Evolutionary conservation across 2,888 invertebrate species (phyloP).

Genomic region (Ommatoiulus sabulosus): DNA sequence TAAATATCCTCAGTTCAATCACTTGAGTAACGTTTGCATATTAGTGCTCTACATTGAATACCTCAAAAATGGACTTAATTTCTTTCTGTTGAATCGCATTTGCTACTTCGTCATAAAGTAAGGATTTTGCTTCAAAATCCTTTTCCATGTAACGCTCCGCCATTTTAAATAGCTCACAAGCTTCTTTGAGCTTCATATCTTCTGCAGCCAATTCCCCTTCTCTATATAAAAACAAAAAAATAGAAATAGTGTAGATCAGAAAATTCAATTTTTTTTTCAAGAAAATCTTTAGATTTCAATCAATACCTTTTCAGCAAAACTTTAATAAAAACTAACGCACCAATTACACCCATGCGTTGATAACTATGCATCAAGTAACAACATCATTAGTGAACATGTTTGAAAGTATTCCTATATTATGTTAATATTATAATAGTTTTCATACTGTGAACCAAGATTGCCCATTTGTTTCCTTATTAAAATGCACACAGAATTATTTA

Average conservation of each 20-base stretch:
- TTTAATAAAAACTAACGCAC: neutral
- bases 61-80: slow-evolving; percentile 30
- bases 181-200: slow-evolving; percentile 19
- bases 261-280: neutral
- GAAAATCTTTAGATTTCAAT: neutral
- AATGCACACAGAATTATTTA: neutral
- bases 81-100: slow-evolving; percentile 10
- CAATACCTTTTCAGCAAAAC: neutral
- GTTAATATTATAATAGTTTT: neutral
- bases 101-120: slow-evolving; percentile 42
- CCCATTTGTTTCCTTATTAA: slow-evolving; percentile 12
- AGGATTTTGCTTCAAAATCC: slow-evolving; percentile 22
- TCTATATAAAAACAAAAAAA: neutral
- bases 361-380: neutral
- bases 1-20: neutral
- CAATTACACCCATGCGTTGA: slow-evolving; percentile 26
- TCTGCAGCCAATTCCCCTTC: neutral
- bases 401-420: neutral
- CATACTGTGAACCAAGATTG: neutral
- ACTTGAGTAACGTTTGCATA: no score
- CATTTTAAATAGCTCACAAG: neutral
- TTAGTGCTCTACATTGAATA: neutral
- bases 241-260: neutral
- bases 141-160: slow-evolving; percentile 3
- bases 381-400: neutral